Percentiles rank a stretch among this genome's conserved stretches.
These are phyloP conservation scores for Turritopsis dohrnii DNA, from an alignment of 30 jellyfish, hydroid and myxozoan species.

Conservation along the genomic window DNA sequence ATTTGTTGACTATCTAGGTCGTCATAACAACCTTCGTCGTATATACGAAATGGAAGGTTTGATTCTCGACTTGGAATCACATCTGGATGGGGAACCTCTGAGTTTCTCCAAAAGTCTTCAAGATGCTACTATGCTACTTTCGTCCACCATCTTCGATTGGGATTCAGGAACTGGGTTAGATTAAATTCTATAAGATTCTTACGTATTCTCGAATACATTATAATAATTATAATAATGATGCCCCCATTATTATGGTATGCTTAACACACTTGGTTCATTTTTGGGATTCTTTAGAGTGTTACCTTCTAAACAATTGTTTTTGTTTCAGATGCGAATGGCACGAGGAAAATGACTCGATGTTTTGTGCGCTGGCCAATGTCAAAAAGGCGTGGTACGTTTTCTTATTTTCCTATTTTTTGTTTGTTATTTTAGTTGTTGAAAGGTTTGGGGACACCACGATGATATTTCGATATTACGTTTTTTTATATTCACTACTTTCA, in stretches of 20 bases:
- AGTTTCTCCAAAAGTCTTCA: conserved; percentile 21
- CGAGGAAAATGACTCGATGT: conserved; percentile 60
- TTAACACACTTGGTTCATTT: not conserved
- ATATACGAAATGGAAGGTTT: conserved; percentile 84
- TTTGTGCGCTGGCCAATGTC: conserved; percentile 54
- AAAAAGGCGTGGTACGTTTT: conserved; percentile 11
- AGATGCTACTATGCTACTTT: conserved; percentile 42
- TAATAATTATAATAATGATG: not conserved
- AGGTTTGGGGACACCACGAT: not conserved
- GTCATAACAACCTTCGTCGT: conserved; percentile 36
- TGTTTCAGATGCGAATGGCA: conserved; percentile 62
- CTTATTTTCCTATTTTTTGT: not conserved
- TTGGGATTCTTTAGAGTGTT: not conserved
- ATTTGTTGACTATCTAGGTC: conserved; percentile 34
- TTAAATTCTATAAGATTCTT: not conserved
- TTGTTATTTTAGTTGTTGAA: not conserved
- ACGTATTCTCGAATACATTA: not conserved
- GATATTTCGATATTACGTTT: no score
- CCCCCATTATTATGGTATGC: not conserved
- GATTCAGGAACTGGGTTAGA: conserved; percentile 68
- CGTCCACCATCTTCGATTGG: conserved; percentile 69
- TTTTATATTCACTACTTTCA: no score
- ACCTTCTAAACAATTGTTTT: not conserved
- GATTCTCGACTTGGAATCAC: conserved; percentile 51
- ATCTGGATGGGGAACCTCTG: conserved; percentile 44